A percentile compares a stretch with the other conserved stretches of the same genome.
These are phyloP conservation scores for Rhea pennata DNA, from an alignment of 2,113 vertebrate species.

Conservation along the genomic window DNA sequence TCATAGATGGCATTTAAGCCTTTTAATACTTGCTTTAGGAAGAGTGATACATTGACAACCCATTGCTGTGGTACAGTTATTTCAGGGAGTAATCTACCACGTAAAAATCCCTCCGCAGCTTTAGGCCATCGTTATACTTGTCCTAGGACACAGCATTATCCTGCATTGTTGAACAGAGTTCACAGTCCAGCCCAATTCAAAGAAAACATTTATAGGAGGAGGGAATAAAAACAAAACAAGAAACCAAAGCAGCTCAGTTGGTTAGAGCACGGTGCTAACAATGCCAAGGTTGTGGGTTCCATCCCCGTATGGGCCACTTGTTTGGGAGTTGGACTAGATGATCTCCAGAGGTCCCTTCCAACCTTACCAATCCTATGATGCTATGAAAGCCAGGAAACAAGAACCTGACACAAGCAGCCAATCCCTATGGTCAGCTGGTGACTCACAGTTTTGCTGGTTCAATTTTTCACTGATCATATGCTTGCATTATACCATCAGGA, in stretches of 20 bases:
- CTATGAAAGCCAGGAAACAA: not conserved
- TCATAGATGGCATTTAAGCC: not conserved
- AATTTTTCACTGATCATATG: not conserved
- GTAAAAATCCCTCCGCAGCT: not conserved
- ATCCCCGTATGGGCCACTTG: no score
- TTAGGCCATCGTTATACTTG: not conserved
- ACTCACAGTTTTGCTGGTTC: not conserved
- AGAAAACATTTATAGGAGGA: not conserved
- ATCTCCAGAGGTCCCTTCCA: no score
- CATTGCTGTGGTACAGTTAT: fast-evolving
- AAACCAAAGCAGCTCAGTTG: no score
- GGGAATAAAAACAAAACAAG: not conserved
- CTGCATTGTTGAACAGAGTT: not conserved
- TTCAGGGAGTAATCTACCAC: not conserved
- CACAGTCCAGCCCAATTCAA: not conserved
- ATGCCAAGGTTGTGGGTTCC: no score
- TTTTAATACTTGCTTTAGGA: not conserved
- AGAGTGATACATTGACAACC: not conserved
- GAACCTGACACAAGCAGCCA: not conserved
- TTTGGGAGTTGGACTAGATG: no score
- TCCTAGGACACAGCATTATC: not conserved
- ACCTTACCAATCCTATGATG: no score
- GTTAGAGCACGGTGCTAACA: no score
- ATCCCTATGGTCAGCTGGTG: not conserved
- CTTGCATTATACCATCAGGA: not conserved